Base-by-base conservation (phyloP, 2,888 invertebrate genomes). In the Clunio marinus region DNA sequence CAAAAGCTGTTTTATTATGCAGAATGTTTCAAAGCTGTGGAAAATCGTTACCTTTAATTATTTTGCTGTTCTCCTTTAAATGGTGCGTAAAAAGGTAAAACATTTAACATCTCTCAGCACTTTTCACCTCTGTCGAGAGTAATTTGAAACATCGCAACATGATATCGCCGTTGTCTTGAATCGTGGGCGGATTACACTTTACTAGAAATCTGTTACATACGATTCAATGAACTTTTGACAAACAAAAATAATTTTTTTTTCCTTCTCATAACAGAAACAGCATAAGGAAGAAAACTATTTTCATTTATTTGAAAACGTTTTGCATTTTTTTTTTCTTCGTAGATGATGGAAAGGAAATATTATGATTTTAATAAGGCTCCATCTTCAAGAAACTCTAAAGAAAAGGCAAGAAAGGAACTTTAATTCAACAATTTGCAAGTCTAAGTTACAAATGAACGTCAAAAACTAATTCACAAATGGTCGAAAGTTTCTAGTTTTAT, bases 291-390 rank as follows among this genome's bases (percentile, higher is more conserved):
- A 17, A 51, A 51, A 22, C 45, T 3, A 7, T 22, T 51, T 51
- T 22, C 10, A 20, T 22, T 51, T 7, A 51, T 5, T 51, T 22
- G 51, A 32, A 32, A 32, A 32, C 32, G 4, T 32, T 8, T n/a
- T n/a, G n/a, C n/a, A n/a, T n/a, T n/a, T n/a, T 51, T 51, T 15
- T 65, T 24, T 41, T 15, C 15, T 20, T 41, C 25, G 5, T 28
- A 65, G 63, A 45, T 46, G 46, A 65, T 65, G 63, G 63, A 65
- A 45, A 45, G 20, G 28, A 45, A 45, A 25, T 46, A 65, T 46
- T 65, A 45, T 46, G 4, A 24, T 13, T 27, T 7, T 20, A 65
- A 25, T 22, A 27, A 46, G 46, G 15, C 27, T n/a, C 58, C 58
- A 8, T 5, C 32, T 7, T 7, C 32, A 32, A 32, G 7, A 5